Percentiles rank a stretch among this genome's conserved stretches.
phyloP scores from a whole-genome alignment of 2,888 invertebrate genomes.

The Drosophila neotestacea region DNA sequence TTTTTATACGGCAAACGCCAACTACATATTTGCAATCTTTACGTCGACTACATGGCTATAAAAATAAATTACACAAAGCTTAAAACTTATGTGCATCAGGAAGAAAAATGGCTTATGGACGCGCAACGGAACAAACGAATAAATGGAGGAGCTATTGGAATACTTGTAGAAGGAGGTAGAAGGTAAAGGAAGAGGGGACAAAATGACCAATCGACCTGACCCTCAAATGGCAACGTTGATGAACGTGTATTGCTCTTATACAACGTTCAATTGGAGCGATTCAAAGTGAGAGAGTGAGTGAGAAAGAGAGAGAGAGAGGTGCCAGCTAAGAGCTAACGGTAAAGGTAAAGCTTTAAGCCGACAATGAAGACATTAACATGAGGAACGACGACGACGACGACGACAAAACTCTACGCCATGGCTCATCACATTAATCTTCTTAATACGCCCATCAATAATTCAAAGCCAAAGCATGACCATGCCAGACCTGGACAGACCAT shows the following conservation, averaged over 20 bases:
- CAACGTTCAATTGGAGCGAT: slow-evolving; percentile 62
- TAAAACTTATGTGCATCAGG: slow-evolving; percentile 76
- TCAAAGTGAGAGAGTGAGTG: slow-evolving; percentile 11
- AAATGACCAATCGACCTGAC: slow-evolving; percentile 79
- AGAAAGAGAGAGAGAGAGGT: neutral
- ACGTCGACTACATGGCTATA: slow-evolving; percentile 74
- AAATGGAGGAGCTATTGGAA: slow-evolving; percentile 20
- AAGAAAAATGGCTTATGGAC: slow-evolving; percentile 81
- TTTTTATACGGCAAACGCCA: slow-evolving; percentile 45
- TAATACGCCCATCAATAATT: slow-evolving; percentile 81
- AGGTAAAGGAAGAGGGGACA: slow-evolving; percentile 11
- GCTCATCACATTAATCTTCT: slow-evolving; percentile 80
- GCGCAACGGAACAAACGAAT: slow-evolving; percentile 63
- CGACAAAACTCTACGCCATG: slow-evolving; percentile 73
- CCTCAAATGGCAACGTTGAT: slow-evolving; percentile 62
- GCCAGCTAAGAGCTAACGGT: slow-evolving; percentile 50
- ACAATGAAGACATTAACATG: slow-evolving; percentile 81
- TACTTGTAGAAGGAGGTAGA: neutral
- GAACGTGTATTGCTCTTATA: slow-evolving; percentile 68
- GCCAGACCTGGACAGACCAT: slow-evolving; percentile 33
- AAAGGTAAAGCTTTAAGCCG: slow-evolving; percentile 75
- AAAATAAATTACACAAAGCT: slow-evolving; percentile 78
- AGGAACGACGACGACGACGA: slow-evolving; percentile 50
- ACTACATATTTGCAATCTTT: slow-evolving; percentile 79
- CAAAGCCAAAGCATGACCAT: slow-evolving; percentile 79